These are phyloP conservation scores for Lophius americanus DNA, from an alignment of 2,797 vertebrate species.

Conservation along the genomic window DNA sequence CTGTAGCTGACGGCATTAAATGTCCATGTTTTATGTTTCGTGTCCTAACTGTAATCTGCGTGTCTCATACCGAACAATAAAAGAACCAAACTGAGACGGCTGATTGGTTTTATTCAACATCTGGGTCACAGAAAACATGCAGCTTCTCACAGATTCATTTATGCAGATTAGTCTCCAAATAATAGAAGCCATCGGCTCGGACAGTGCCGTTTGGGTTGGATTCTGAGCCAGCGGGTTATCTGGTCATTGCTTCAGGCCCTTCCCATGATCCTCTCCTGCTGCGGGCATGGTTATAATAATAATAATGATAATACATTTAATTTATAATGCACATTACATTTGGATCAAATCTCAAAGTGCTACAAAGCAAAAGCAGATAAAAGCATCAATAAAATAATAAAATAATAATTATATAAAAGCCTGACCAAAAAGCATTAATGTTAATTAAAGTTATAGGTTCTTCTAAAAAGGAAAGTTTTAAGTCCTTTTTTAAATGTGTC, in stretches of 20 bases:
- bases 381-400: no score
- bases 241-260: conserved; percentile 37
- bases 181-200: conserved; percentile 20
- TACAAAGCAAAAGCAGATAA: no score
- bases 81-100: conserved; percentile 29
- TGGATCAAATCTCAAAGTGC: no score
- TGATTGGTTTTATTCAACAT: conserved; percentile 31
- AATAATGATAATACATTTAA: no score
- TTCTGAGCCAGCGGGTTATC: conserved; percentile 41
- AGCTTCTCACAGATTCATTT: no score
- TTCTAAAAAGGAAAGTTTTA: no score
- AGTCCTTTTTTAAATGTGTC: no score
- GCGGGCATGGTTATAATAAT: conserved; percentile 55
- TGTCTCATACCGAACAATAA: conserved; percentile 66
- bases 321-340: no score
- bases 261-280: conserved; percentile 55
- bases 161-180: conserved; percentile 46
- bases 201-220: conserved; percentile 28
- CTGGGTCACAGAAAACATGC: conserved; percentile 14
- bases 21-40: conserved; percentile 38
- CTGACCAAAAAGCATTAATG: no score
- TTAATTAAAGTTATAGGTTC: no score
- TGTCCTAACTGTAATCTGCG: conserved; percentile 48
- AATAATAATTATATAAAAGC: no score
- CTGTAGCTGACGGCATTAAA: conserved; percentile 3